Percentiles rank a stretch among this genome's conserved stretches.
Conservation (phyloP, 2,113 vertebrate species). For the Lasiurus borealis region DNA sequence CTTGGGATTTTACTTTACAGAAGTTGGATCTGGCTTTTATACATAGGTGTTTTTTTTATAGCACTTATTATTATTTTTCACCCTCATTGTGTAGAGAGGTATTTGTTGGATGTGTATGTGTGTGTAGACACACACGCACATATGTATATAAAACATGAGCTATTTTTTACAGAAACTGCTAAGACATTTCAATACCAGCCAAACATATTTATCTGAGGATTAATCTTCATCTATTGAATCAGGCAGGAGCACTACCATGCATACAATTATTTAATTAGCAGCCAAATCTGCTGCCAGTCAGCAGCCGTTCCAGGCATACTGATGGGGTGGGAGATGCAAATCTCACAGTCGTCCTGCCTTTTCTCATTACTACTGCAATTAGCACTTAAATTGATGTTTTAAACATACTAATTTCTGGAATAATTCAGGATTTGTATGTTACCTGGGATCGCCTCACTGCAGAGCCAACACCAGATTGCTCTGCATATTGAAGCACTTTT, state of each 20-base stretch:
- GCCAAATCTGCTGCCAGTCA: slow-evolving; percentile 93
- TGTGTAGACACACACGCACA: background rate
- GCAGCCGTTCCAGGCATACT: slow-evolving; percentile 91
- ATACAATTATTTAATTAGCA: slow-evolving; percentile 99
- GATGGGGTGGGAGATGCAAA: slow-evolving; percentile 95
- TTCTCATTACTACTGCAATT: slow-evolving; percentile 99
- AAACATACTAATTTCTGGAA: slow-evolving; percentile 96
- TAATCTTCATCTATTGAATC: slow-evolving; percentile 97
- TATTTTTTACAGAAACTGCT: slow-evolving; percentile 92
- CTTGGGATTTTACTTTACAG: slow-evolving; percentile 40
- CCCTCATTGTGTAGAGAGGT: slow-evolving; percentile 9
- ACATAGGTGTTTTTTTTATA: slow-evolving; percentile 7
- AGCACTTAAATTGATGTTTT: slow-evolving; percentile 98
- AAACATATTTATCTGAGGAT: slow-evolving; percentile 99
- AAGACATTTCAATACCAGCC: slow-evolving; percentile 93
- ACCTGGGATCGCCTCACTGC: slow-evolving; percentile 92
- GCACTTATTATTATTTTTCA: slow-evolving; percentile 69
- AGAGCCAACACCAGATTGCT: slow-evolving; percentile 91
- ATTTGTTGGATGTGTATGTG: slow-evolving; percentile 25
- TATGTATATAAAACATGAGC: slow-evolving; percentile 82
- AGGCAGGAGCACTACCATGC: slow-evolving; percentile 95
- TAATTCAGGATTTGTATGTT: slow-evolving; percentile 96
- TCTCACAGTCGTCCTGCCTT: slow-evolving; percentile 93
- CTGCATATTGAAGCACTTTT: slow-evolving; percentile 94
- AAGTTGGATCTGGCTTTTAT: slow-evolving; percentile 37